A percentile compares a stretch with the other conserved stretches of the same genome.
Evolutionary conservation across 2,888 invertebrate genomes (phyloP).

Genomic region (Drosophila nigritarsus): DNA sequence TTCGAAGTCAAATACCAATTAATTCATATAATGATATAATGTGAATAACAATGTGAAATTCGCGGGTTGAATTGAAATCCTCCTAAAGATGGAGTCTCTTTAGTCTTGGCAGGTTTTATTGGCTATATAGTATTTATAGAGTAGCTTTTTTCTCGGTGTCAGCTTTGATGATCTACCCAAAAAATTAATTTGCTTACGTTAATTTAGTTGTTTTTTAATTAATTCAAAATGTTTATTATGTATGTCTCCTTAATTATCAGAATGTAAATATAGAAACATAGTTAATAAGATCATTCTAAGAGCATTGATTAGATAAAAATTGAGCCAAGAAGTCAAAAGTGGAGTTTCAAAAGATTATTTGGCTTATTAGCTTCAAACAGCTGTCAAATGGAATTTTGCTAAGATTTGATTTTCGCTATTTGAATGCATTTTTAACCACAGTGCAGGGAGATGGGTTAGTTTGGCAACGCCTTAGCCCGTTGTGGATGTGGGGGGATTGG

Average conservation of each 20-base stretch:
- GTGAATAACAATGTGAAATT: neutral
- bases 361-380: no score
- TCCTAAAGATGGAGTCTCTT: neutral
- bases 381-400: neutral
- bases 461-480: constrained; percentile 44
- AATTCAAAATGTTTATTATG: neutral
- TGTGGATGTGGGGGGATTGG: neutral
- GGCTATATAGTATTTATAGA: no score
- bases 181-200: no score
- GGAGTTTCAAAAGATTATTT: no score
- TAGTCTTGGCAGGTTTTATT: neutral
- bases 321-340: neutral
- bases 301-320: no score
- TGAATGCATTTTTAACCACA: constrained; percentile 26
- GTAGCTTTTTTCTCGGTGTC: neutral
- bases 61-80: neutral
- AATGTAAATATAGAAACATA: no score
- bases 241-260: neutral
- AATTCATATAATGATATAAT: no score
- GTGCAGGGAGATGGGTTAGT: constrained; percentile 23
- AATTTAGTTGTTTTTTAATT: no score
- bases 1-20: no score
- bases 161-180: no score
- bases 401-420: neutral
- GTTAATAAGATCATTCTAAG: no score